A percentile compares a stretch with the other conserved stretches of the same genome.
These are phyloP conservation scores for Etia nguti DNA, from an alignment of 2,113 vertebrate species.

Conservation along the genomic window DNA sequence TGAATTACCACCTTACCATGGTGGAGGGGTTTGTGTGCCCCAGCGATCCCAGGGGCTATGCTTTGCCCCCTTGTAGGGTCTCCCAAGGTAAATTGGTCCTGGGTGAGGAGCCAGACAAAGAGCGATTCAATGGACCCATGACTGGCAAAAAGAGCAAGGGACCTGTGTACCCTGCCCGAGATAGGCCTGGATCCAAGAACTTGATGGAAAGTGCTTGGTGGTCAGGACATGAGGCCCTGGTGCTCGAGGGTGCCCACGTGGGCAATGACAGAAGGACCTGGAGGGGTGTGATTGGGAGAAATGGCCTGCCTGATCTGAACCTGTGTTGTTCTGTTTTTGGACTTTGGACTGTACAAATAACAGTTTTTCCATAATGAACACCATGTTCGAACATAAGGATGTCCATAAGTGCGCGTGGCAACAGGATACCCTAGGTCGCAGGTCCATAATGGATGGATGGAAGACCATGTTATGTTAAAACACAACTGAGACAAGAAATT, in stretches of 20 bases:
- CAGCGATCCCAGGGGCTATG: neutral
- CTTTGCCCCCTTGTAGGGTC: neutral
- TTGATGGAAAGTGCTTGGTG: neutral
- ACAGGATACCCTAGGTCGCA: neutral
- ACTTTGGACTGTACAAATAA: neutral
- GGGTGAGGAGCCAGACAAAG: neutral
- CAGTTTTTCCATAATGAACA: neutral
- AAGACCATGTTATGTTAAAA: neutral
- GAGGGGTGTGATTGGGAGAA: accelerated
- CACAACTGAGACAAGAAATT: neutral
- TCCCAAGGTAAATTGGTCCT: neutral
- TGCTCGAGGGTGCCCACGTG: accelerated
- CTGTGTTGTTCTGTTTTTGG: neutral
- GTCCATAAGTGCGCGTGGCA: neutral
- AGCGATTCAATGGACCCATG: neutral
- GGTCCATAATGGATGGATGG: neutral
- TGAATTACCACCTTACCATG: neutral
- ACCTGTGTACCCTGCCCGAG: neutral
- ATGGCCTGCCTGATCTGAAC: neutral
- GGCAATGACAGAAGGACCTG: neutral
- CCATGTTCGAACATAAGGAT: accelerated
- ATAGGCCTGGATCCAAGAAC: neutral
- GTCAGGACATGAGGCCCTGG: neutral
- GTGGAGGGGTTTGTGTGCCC: accelerated
- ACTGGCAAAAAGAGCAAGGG: neutral